These are phyloP conservation scores for Pithys albifrons DNA, from an alignment of 2,113 vertebrate genomes.

Conservation along the genomic window DNA sequence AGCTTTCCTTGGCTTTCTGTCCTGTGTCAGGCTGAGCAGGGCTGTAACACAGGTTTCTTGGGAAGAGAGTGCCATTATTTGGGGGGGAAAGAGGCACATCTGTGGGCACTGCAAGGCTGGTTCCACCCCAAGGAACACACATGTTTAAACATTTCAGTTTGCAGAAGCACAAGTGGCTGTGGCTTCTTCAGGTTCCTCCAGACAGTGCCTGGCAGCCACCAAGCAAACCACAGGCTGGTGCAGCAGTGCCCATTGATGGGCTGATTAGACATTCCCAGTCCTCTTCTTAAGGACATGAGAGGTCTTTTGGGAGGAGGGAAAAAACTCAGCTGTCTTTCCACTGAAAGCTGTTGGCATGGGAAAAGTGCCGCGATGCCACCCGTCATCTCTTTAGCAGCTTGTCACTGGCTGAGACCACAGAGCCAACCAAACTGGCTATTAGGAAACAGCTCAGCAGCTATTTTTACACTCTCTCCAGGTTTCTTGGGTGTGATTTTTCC, in stretches of 20 bases:
- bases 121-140: neutral
- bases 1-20: neutral
- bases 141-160: neutral
- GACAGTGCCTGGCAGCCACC: neutral
- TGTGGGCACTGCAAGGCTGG: neutral
- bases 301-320: neutral
- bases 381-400: neutral
- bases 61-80: too few species aligned
- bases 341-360: neutral
- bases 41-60: rapidly evolving
- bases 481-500: neutral
- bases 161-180: neutral
- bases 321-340: neutral
- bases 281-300: neutral
- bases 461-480: neutral
- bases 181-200: neutral
- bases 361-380: neutral
- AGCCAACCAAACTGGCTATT: neutral
- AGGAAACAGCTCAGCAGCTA: neutral
- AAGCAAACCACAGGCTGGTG: neutral
- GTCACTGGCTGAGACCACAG: neutral
- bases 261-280: neutral
- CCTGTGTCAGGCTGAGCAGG: neutral
- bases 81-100: neutral
- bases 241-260: neutral